These are phyloP conservation scores for Malacosoma neustria DNA, from an alignment of 2,888 invertebrate species.

Conservation along the genomic window DNA sequence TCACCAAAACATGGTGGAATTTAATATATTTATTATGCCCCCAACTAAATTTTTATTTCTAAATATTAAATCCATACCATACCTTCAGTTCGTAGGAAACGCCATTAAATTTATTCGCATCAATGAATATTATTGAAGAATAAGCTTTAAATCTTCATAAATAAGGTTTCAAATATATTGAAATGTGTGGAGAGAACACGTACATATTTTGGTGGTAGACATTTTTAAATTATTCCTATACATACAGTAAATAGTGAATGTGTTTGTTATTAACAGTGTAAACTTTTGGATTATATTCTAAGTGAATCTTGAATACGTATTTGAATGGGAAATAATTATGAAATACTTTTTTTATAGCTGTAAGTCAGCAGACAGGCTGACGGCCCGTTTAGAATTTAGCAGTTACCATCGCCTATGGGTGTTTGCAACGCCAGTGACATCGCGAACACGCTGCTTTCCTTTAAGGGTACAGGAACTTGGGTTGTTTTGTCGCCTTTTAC, in stretches of 20 bases:
- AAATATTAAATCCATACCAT: not conserved
- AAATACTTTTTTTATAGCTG: not conserved
- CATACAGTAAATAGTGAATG: not conserved
- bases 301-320: not conserved
- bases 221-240: not conserved
- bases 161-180: not conserved
- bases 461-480: no score
- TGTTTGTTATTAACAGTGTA: no score
- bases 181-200: no score
- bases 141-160: not conserved
- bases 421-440: not conserved
- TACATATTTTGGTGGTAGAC: not conserved
- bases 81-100: not conserved
- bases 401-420: not conserved
- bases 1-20: no score
- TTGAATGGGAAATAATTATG: no score
- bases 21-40: no score
- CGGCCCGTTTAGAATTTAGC: not conserved
- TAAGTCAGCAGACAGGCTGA: no score
- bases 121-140: not conserved
- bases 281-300: no score
- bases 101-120: not conserved
- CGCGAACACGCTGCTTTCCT: no score
- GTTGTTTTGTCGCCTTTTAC: no score
- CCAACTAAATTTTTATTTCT: no score